Conservation (phyloP, 2,888 invertebrate species). For the Eurytoma adleriae region DNA sequence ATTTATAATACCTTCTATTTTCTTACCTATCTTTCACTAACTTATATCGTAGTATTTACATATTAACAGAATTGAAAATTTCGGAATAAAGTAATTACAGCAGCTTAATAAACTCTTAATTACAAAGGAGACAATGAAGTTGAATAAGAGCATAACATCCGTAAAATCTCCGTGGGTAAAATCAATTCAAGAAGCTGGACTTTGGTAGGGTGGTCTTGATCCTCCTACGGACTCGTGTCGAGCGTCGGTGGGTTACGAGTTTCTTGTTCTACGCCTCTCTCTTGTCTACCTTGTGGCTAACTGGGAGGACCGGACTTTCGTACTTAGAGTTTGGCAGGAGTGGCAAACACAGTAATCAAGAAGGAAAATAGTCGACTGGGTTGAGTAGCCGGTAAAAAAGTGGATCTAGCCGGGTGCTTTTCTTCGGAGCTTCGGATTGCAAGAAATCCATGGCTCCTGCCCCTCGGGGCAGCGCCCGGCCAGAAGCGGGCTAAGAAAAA, state of each 20-base stretch:
- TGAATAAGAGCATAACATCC: not conserved
- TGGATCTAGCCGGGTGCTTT: slow-evolving; percentile 23
- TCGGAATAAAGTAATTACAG: no score
- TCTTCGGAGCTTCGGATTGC: slow-evolving; percentile 47
- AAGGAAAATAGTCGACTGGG: slow-evolving; percentile 62
- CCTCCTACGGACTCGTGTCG: slow-evolving; percentile 34
- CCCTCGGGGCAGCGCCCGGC: not conserved
- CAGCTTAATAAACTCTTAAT: slow-evolving; percentile 45
- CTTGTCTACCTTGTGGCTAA: not conserved
- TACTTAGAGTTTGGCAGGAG: slow-evolving; percentile 59
- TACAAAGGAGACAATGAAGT: slow-evolving; percentile 27
- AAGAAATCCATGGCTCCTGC: slow-evolving; percentile 58
- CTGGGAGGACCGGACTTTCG: slow-evolving; percentile 42
- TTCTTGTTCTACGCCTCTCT: slow-evolving; percentile 33
- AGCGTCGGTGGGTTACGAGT: slow-evolving; percentile 21
- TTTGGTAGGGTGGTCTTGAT: slow-evolving; percentile 10
- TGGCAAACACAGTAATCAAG: slow-evolving; percentile 65
- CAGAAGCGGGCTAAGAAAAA: slow-evolving; percentile 6
- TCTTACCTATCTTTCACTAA: not conserved
- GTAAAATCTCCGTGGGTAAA: slow-evolving; percentile 19
- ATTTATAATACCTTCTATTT: not conserved
- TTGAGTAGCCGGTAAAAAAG: slow-evolving; percentile 47
- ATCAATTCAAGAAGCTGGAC: slow-evolving; percentile 29
- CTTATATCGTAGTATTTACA: not conserved
- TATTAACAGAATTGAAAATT: not conserved